phyloP scores from a whole-genome alignment of 2,888 invertebrate genomes.

The Oeneis ivallda region DNA sequence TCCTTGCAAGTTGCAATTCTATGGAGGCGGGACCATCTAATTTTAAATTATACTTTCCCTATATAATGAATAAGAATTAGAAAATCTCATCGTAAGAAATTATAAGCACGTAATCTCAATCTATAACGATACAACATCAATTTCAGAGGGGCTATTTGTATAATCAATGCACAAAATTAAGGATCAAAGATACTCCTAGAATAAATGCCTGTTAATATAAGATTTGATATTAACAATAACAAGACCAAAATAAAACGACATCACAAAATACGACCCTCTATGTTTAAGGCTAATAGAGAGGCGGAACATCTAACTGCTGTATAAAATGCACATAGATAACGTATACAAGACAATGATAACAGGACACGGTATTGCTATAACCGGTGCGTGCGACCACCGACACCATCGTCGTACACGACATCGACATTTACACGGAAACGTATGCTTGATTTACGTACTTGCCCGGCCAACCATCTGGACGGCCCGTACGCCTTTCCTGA shows the following conservation, averaged over 20 bases:
- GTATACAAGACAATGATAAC: constrained; percentile 77
- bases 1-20: constrained; percentile 70
- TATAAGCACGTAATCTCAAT: constrained; percentile 62
- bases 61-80: constrained; percentile 60
- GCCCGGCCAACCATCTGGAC: constrained; percentile 99
- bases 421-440: constrained; percentile 71
- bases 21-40: constrained; percentile 76
- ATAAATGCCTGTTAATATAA: constrained; percentile 53
- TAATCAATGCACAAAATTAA: constrained; percentile 72
- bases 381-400: constrained; percentile 50
- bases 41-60: constrained; percentile 66
- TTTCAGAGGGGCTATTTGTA: constrained; percentile 70
- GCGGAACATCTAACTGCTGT: constrained; percentile 78
- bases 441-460: constrained; percentile 91
- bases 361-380: constrained; percentile 76
- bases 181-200: constrained; percentile 71
- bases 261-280: constrained; percentile 67
- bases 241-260: constrained; percentile 73
- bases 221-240: constrained; percentile 58
- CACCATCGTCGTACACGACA: constrained; percentile 68
- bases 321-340: constrained; percentile 77
- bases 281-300: constrained; percentile 76
- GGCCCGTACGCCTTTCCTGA: constrained; percentile 99
- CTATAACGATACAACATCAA: constrained; percentile 76
- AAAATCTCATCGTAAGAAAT: constrained; percentile 64